These are phyloP conservation scores for Alcedo atthis DNA, from an alignment of 2,797 vertebrate species.

Conservation along the genomic window DNA sequence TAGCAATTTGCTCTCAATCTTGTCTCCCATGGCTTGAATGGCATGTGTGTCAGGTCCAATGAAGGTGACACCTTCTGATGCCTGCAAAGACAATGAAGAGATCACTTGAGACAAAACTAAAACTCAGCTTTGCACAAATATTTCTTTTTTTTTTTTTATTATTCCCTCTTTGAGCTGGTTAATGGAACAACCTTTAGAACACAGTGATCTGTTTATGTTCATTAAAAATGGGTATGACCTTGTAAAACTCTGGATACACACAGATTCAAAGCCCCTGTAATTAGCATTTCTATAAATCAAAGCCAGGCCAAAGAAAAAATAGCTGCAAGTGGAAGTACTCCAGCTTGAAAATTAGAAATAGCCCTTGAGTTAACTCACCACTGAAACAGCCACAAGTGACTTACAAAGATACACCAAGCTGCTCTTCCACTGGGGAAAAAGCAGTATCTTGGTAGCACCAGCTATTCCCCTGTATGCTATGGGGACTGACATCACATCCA, in stretches of 20 bases:
- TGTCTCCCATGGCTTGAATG: conserved; percentile 93
- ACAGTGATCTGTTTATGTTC: neutral
- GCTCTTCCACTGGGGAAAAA: neutral
- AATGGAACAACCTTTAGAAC: neutral
- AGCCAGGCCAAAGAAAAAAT: conserved; percentile 49
- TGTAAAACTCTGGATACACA: neutral
- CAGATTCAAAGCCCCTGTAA: conserved; percentile 27
- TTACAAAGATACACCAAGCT: neutral
- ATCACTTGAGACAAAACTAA: conserved; percentile 80
- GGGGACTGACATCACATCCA: neutral
- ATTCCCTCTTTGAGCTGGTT: neutral
- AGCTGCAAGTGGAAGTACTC: conserved; percentile 31
- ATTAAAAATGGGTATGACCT: conserved; percentile 47
- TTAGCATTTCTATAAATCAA: conserved; percentile 59
- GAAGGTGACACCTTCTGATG: conserved; percentile 91
- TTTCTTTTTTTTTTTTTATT: neutral
- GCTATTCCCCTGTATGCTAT: neutral
- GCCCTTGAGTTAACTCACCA: conserved; percentile 7
- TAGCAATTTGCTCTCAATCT: conserved; percentile 97
- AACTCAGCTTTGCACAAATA: conserved; percentile 63
- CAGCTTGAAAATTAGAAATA: conserved; percentile 30
- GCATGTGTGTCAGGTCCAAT: conserved; percentile 91
- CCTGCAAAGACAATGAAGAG: conserved; percentile 88
- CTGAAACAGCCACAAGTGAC: neutral
- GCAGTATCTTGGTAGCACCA: neutral